phyloP scores from a whole-genome alignment of 2,888 invertebrate species.

The Smittia aterrima region DNA sequence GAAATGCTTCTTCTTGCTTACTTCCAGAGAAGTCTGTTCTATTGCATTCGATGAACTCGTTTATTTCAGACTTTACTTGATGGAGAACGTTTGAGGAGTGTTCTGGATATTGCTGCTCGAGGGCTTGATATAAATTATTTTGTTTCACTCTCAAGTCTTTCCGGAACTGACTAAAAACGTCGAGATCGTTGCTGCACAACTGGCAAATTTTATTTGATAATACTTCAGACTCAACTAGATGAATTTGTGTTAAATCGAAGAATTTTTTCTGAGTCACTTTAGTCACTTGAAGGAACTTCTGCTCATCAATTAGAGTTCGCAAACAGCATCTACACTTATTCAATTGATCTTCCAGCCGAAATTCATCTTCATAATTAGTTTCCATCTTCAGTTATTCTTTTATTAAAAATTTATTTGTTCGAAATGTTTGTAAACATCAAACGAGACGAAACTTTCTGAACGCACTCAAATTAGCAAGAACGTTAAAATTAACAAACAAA shows the following conservation, averaged over 20 bases:
- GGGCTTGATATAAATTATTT: not conserved
- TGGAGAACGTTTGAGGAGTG: not conserved
- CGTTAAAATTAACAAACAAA: no score
- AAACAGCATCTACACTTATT: not conserved
- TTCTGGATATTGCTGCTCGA: not conserved
- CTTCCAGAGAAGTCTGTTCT: no score
- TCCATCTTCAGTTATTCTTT: no score
- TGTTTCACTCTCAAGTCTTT: constrained; percentile 18
- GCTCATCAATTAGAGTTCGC: not conserved
- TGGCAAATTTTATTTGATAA: constrained; percentile 26
- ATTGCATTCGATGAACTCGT: not conserved
- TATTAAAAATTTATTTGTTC: no score
- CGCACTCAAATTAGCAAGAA: no score
- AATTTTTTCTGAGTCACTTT: not conserved
- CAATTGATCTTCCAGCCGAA: not conserved
- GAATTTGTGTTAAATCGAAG: constrained; percentile 9
- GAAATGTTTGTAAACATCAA: no score
- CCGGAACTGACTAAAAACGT: constrained; percentile 11
- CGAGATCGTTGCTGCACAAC: constrained; percentile 12
- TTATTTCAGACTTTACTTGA: not conserved
- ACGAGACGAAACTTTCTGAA: no score
- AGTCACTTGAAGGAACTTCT: not conserved
- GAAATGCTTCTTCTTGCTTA: constrained; percentile 1
- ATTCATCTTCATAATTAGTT: no score
- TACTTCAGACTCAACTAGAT: not conserved